phyloP scores from a whole-genome alignment of 92 coral and sea anemone genomes.

The Paragorgia papillata region DNA sequence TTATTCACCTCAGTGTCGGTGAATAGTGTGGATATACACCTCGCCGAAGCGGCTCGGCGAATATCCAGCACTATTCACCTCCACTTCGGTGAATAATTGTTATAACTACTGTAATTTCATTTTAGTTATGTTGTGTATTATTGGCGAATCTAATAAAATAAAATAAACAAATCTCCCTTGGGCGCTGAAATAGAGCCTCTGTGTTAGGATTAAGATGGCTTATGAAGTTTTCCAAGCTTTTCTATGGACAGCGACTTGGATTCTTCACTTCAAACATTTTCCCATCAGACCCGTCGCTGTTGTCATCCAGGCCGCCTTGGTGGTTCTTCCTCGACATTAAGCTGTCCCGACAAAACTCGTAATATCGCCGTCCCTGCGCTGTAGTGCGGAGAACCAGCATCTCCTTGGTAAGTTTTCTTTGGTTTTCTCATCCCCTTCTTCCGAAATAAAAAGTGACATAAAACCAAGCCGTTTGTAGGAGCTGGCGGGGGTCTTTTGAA shows the following conservation, averaged over 20 bases:
- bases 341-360: neutral
- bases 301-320: slow-evolving; percentile 15
- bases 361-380: slow-evolving; percentile 51
- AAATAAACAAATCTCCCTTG: slow-evolving; percentile 22
- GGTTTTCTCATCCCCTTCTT: slow-evolving; percentile 62
- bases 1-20: too few relatives aligned
- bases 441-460: slow-evolving; percentile 65
- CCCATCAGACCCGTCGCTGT: slow-evolving; percentile 49
- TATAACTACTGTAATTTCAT: too few relatives aligned
- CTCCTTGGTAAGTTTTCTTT: slow-evolving; percentile 52
- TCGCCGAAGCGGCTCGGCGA: too few relatives aligned
- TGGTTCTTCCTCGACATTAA: slow-evolving; percentile 53
- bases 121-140: too few relatives aligned
- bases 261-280: slow-evolving; percentile 49
- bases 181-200: slow-evolving; percentile 46
- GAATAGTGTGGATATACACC: too few relatives aligned
- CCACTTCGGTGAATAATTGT: too few relatives aligned
- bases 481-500: slow-evolving; percentile 28
- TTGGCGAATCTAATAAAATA: too few relatives aligned
- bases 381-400: slow-evolving; percentile 58
- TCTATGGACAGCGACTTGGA: slow-evolving; percentile 58
- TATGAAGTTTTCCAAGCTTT: slow-evolving; percentile 52
- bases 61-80: too few relatives aligned
- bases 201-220: slow-evolving; percentile 40
- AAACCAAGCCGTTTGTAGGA: slow-evolving; percentile 63